Base-by-base conservation (phyloP, 2,113 vertebrate species). In the Orientallactaga bullata region DNA sequence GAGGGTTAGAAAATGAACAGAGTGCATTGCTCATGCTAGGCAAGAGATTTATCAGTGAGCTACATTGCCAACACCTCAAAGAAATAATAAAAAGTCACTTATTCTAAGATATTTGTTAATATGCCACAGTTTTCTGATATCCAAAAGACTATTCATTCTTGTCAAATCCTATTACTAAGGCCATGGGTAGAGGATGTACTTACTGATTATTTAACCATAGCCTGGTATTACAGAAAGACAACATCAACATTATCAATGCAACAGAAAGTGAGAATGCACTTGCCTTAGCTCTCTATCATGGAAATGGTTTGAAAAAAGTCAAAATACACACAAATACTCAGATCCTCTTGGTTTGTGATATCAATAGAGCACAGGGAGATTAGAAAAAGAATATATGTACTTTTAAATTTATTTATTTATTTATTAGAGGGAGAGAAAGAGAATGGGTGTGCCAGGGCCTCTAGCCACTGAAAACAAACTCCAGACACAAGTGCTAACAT, bases 141-240 rank as follows among this genome's bases (percentile, higher is more conserved):
- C 85, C 94, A 87, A 81, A 97, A 93, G 89, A 97, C 20, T 96
- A 95, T 96, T 96, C 89, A 94, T 97, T 97, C 87, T 88, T 95
- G 85, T 51, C 80, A 97, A 97, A 95, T 80, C 77, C 91, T 94
- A 35, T 92, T 90, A 90, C 11, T 86, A 11, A 63, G 88, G 5
- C 69, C 96, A 95, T 93, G 88, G 51, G 90, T 94, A 81, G 32
- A 96, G 89, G 26, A 79, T 39, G 80, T 92, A 90, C 10, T 55
- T 16, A 47, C 51, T 85, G n/a, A 24, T 80, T 92, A 97, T 96
- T 96, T 95, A 79, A 90, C 20, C 16, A 96, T 68, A 61, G 10
- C 10, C 21, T 80, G 66, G 37, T 35, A 85, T 79, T 66, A 81
- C 21, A 80, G 86, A 93, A 63, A 80, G 61, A 55, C 60, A 93